Percentiles rank a stretch among this genome's conserved stretches.
phyloP scores from a whole-genome alignment of 2,888 invertebrate species.

The Odontomyia ornata region DNA sequence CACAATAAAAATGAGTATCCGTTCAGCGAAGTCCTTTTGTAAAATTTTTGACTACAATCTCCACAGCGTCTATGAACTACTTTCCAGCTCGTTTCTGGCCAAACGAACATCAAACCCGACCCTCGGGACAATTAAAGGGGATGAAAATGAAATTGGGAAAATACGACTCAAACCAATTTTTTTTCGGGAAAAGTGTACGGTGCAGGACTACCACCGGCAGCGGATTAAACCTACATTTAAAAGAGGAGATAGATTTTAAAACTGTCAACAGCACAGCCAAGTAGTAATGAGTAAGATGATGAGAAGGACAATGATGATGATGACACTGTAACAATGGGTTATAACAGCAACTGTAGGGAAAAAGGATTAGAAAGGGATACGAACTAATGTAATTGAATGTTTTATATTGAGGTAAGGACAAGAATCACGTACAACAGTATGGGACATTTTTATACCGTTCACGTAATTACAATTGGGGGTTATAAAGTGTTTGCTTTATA shows the following conservation, averaged over 20 bases:
- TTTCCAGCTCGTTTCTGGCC: neutral
- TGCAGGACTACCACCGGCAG: neutral
- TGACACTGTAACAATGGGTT: too few relatives aligned
- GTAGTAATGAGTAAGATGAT: neutral
- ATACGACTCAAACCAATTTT: neutral
- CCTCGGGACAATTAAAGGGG: neutral
- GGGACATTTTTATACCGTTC: too few relatives aligned
- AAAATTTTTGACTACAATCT: neutral
- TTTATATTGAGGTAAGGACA: too few relatives aligned
- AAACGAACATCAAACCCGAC: neutral
- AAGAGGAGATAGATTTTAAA: neutral
- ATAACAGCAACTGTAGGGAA: too few relatives aligned
- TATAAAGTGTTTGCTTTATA: too few relatives aligned
- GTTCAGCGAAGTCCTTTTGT: neutral
- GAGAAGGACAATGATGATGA: too few relatives aligned
- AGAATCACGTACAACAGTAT: too few relatives aligned
- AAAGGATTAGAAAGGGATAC: too few relatives aligned
- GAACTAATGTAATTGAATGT: too few relatives aligned
- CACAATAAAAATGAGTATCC: slow-evolving; percentile 19
- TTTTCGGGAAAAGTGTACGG: neutral
- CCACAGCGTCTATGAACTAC: neutral
- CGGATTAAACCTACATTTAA: slow-evolving; percentile 2
- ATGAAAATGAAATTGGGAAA: neutral
- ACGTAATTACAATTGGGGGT: too few relatives aligned
- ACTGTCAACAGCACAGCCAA: slow-evolving; percentile 8